Percentiles rank a stretch among this genome's conserved stretches.
phyloP scores from a whole-genome alignment of 2,888 invertebrate genomes.

The Cataglyphis rosenhaueri region DNA sequence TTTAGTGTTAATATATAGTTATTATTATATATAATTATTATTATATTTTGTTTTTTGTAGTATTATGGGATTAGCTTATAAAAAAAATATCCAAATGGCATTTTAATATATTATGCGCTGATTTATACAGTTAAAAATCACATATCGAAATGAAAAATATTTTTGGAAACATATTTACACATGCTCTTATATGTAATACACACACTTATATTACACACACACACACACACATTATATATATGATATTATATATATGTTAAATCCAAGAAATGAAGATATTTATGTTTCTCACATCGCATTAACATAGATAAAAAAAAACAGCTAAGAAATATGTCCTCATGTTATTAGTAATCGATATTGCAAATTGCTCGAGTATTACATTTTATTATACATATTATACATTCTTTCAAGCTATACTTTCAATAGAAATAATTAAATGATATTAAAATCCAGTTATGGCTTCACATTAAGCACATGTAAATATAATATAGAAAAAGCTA shows the following conservation, averaged over 20 bases:
- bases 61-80: slow-evolving; percentile 12
- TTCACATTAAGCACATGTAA: slow-evolving; percentile 60
- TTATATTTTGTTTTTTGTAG: slow-evolving; percentile 1
- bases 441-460: neutral
- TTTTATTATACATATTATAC: neutral
- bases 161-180: neutral
- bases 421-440: neutral
- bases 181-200: neutral
- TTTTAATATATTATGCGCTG: neutral
- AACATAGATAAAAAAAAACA: neutral
- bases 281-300: neutral
- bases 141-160: neutral
- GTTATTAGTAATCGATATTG: slow-evolving; percentile 1
- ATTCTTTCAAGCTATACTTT: neutral
- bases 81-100: neutral
- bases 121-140: neutral
- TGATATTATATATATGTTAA: neutral
- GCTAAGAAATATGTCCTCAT: neutral
- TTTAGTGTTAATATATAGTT: neutral
- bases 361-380: neutral
- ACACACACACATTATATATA: too few relatives aligned
- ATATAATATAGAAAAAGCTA: slow-evolving; percentile 66
- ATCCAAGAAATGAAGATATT: neutral
- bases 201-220: neutral
- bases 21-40: neutral